Percentiles rank a stretch among this genome's conserved stretches.
Conservation (phyloP, 2,888 invertebrate genomes). For the Shargacucullia verbasci region DNA sequence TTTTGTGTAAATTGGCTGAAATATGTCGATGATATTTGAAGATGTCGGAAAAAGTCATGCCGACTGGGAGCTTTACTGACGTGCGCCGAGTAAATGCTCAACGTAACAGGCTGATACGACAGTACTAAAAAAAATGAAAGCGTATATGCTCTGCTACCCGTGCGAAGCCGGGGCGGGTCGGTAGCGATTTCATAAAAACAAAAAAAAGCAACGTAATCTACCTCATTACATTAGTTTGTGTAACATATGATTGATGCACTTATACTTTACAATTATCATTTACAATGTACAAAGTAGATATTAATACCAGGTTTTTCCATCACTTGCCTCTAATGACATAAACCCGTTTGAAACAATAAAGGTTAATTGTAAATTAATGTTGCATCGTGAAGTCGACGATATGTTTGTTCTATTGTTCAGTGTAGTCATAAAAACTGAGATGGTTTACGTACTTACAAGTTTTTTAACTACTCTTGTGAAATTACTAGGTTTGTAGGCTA, state of each 20-base stretch:
- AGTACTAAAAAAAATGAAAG: too few species aligned
- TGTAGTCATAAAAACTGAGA: conserved; percentile 27
- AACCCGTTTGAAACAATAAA: conserved; percentile 48
- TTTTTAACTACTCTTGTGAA: conserved; percentile 4
- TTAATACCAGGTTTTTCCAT: conserved; percentile 22
- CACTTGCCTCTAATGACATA: conserved; percentile 40
- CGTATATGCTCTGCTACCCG: too few species aligned
- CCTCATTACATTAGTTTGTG: background rate
- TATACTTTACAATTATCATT: conserved; percentile 21
- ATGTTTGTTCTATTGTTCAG: conserved; percentile 40
- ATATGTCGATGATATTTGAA: too few species aligned
- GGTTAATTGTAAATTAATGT: conserved; percentile 47
- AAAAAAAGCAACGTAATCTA: too few species aligned
- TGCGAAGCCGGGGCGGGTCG: too few species aligned
- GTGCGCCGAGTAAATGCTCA: too few species aligned
- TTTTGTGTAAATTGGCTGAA: too few species aligned
- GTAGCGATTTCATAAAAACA: too few species aligned
- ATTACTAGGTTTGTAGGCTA: conserved; percentile 15
- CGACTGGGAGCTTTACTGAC: too few species aligned
- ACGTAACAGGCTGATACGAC: too few species aligned
- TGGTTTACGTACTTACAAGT: conserved; percentile 2
- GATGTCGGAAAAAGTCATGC: too few species aligned
- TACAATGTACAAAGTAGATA: conserved; percentile 4
- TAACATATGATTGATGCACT: conserved; percentile 1
- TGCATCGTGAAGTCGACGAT: conserved; percentile 35